Percentiles rank a stretch among this genome's conserved stretches.
These are phyloP conservation scores for Acrocyrtus sp. DNA, from an alignment of 2,888 invertebrate genomes.

Conservation along the genomic window DNA sequence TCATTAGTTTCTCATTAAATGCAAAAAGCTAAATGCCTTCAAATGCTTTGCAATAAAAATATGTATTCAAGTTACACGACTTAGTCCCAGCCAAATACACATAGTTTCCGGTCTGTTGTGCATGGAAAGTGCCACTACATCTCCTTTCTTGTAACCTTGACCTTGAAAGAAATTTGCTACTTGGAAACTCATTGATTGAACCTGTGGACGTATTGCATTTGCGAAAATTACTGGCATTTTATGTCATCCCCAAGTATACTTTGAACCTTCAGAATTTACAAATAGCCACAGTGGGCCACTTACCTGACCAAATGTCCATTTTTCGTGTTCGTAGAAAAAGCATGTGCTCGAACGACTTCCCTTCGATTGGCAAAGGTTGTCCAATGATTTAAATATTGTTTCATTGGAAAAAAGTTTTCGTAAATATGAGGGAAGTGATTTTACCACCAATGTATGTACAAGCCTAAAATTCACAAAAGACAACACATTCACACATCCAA, in stretches of 20 bases:
- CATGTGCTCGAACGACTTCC: constrained; percentile 1
- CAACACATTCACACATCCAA: too few species aligned
- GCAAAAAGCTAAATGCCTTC: too few species aligned
- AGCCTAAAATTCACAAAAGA: too few species aligned
- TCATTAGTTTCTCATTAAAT: background rate
- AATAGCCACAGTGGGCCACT: too few species aligned
- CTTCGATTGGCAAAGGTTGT: background rate
- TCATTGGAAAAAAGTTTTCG: too few species aligned
- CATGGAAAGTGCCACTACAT: constrained; percentile 39
- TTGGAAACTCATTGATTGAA: constrained; percentile 34
- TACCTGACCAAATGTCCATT: constrained; percentile 37
- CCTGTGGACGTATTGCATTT: too few species aligned
- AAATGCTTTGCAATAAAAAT: background rate
- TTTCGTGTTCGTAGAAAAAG: constrained; percentile 30
- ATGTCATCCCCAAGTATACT: too few species aligned
- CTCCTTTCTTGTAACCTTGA: constrained; percentile 34
- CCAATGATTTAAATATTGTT: background rate
- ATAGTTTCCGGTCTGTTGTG: constrained; percentile 36
- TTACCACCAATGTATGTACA: too few species aligned
- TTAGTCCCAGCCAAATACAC: constrained; percentile 34
- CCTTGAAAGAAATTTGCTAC: constrained; percentile 43
- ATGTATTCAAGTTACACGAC: too few species aligned
- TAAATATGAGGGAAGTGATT: too few species aligned
- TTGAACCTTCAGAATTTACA: too few species aligned
- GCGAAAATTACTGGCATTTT: too few species aligned